Base-by-base conservation (phyloP, 2,797 vertebrate genomes). In the Darevskia mixta region DNA sequence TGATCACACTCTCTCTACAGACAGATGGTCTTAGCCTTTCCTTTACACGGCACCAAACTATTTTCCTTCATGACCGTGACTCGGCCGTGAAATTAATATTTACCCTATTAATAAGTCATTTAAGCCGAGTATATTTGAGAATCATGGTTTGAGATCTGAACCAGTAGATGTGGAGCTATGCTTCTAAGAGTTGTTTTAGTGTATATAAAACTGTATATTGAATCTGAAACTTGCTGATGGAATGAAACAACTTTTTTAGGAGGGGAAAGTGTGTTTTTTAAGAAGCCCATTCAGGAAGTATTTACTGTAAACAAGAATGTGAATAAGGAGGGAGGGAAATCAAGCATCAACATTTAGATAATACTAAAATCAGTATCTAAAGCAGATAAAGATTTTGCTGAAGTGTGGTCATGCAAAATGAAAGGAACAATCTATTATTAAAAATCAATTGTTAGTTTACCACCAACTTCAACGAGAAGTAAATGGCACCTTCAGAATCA, bases 261-360 rank as follows among this genome's bases (percentile, higher is more conserved):
- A 49, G 23, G 1, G 38, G 89, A 69, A 75, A 55, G 92, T 58
- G 6, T 90, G 83, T 79, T 3, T 3, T 91, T 79, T 83, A 82
- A 93, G 87, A 25, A 18, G 10, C 87, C 66, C 0, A 7, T n/a
- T 82, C 88, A 93, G 79, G 72, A 90, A 94, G 73, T 64, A 91
- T 84, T 83, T 83, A 80, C 18, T 82, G 89, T 94, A 91, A 95
- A 91, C 38, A 85, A 17, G 73, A 94, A 90, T 29, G 71, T 15
- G n/a, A n/a, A 35, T 35, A 25, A 55, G 49, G 49, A 55, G 49
- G 49, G 49, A 55, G 49, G 49, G 49, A 55, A 90, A 95, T 94
- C 91, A 91, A 79, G 35, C 93, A 90, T 93, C 92, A 90, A 67
- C 91, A 93, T 91, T 94, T 78, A 91, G 88, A 92, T 86, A 85